Evolutionary conservation across 2,888 invertebrate species (phyloP), one percentile per base, ranked within the genome.

Genomic region (Athalia circularis): DNA sequence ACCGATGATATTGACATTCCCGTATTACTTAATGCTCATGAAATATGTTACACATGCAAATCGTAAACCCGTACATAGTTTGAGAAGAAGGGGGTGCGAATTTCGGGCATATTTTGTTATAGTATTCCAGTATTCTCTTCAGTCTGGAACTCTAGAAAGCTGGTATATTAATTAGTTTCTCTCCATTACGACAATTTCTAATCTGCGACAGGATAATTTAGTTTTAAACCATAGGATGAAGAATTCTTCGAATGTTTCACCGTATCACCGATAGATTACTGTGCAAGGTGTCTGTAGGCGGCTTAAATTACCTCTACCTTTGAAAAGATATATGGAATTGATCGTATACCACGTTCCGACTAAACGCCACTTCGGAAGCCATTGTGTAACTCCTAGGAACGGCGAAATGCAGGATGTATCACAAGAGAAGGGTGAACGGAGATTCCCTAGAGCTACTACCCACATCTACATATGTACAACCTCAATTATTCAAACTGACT

Each of bases 401-500:
- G 13, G 72, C 29, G 47, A 13, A 59, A 47, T 61, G 48, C 78
- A 29, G 62, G 52, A 15, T 67, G 57, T 29, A 48, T 50, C 45
- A 15, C 4, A 6, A 48, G 64, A 54, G 59, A 65, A 76, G 47
- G 50, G 65, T 43, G 50, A 70, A 77, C 59, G 59, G 59, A 13
- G 57, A 57, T 72, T 72, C 57, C 72, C 72, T 13, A 29, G 72
- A 72, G 72, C 57, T 57, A 59, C 9, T 45, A 72, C 72, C 57
- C 72, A 75, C 54, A 76, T 76, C 72, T 79, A 75, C 81, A 79
- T 80, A 82, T 82, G 78, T 80, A 81, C 81, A 81, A 79, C 80
- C 70, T 80, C 82, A 86, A 86, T 86, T 86, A 85, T 85, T 85
- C 84, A 81, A 82, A 85, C 84, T 85, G 83, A 78, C 79, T 80